A percentile compares a stretch with the other conserved stretches of the same genome.
Evolutionary conservation across 2,797 vertebrate genomes (phyloP).

Genomic region (Coregonus suidteri): DNA sequence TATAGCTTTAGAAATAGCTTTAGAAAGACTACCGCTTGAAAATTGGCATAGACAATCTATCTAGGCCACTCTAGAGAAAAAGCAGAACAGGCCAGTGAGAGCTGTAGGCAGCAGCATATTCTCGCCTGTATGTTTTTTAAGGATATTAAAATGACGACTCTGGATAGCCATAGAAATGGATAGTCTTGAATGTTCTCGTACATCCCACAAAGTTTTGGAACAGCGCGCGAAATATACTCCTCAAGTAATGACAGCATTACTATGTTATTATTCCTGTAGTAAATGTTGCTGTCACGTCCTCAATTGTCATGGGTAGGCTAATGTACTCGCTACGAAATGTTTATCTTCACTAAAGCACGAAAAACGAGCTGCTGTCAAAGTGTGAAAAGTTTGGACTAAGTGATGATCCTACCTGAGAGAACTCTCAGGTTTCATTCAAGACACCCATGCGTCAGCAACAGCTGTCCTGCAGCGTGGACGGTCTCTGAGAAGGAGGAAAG

Average conservation of each 20-base stretch:
- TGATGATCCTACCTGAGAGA: slow-evolving; percentile 83
- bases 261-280: not conserved
- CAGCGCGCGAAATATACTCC: not conserved
- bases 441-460: slow-evolving; percentile 81
- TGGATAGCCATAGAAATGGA: too few species aligned
- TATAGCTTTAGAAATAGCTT: too few species aligned
- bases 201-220: not conserved
- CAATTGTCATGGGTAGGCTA: not conserved
- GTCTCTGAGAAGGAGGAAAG: slow-evolving; percentile 33
- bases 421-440: slow-evolving; percentile 86
- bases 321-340: not conserved
- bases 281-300: not conserved
- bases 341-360: not conserved
- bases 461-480: slow-evolving; percentile 74
- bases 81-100: too few species aligned
- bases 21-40: too few species aligned
- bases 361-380: slow-evolving; percentile 15
- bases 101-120: too few species aligned
- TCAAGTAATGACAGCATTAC: not conserved
- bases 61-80: too few species aligned
- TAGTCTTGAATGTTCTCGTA: too few species aligned
- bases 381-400: slow-evolving; percentile 44
- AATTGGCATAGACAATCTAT: too few species aligned
- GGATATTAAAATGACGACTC: too few species aligned
- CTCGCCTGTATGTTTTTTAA: too few species aligned